Conservation (phyloP, 1,140 invertebrate species). For the Drosophila tropicalis region DNA sequence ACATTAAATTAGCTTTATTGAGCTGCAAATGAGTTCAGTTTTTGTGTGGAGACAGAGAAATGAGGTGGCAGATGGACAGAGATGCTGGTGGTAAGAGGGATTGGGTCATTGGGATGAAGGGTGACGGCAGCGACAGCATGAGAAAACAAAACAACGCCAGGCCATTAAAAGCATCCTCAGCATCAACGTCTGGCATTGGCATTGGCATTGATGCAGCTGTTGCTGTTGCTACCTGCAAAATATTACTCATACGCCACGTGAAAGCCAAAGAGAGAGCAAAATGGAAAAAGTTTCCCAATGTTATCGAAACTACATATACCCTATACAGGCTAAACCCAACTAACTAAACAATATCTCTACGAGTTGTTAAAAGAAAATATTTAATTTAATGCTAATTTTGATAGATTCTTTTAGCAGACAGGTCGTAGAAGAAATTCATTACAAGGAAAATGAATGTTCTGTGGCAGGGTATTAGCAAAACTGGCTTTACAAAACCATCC, state of each 20-base stretch:
- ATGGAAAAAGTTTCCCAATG: slow-evolving; percentile 3
- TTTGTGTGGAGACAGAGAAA: neutral
- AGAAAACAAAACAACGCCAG: slow-evolving; percentile 20
- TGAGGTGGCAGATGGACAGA: neutral
- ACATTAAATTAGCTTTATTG: slow-evolving; percentile 62
- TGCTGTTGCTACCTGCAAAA: slow-evolving; percentile 35
- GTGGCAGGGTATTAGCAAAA: neutral
- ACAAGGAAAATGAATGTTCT: neutral
- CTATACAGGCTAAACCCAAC: neutral
- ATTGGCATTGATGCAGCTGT: slow-evolving; percentile 62
- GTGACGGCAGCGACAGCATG: neutral
- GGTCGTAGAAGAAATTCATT: no score
- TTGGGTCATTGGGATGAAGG: slow-evolving; percentile 17
- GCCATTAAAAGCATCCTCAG: slow-evolving; percentile 51
- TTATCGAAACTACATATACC: neutral
- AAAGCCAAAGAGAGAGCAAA: neutral
- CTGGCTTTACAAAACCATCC: neutral
- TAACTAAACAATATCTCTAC: no score
- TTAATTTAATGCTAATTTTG: no score
- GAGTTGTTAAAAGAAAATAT: no score
- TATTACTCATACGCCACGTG: slow-evolving; percentile 59
- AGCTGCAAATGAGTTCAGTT: slow-evolving; percentile 27
- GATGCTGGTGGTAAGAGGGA: neutral
- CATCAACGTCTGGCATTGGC: slow-evolving; percentile 35
- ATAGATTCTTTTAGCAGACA: no score